phyloP scores from a whole-genome alignment of 1,140 invertebrate species.

The Melitaea cinxia region DNA sequence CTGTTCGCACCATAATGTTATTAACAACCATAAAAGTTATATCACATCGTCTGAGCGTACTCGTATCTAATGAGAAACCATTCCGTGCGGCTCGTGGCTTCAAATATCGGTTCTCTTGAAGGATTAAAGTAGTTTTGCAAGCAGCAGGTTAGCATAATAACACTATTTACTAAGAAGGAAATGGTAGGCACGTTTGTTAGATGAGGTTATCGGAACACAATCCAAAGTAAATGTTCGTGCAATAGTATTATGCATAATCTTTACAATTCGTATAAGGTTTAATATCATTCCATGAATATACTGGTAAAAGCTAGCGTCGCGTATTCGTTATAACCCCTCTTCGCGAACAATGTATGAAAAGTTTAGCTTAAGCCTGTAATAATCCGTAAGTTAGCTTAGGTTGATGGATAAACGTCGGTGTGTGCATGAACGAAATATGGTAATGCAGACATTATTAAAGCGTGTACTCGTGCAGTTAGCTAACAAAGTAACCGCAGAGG shows the following conservation, averaged over 20 bases:
- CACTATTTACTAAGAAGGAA: slow-evolving; percentile 18
- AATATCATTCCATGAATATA: slow-evolving; percentile 19
- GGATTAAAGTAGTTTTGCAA: slow-evolving; percentile 19
- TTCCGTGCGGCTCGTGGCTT: slow-evolving; percentile 10
- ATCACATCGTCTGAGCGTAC: slow-evolving; percentile 11
- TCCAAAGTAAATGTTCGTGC: slow-evolving; percentile 12
- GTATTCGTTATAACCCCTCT: slow-evolving; percentile 21
- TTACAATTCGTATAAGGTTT: slow-evolving; percentile 21
- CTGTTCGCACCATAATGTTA: slow-evolving; percentile 35
- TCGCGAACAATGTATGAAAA: slow-evolving; percentile 27
- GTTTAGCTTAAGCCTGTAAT: slow-evolving; percentile 30
- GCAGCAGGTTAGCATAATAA: background rate
- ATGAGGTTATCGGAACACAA: slow-evolving; percentile 13
- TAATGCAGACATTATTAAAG: slow-evolving; percentile 32
- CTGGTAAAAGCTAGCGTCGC: slow-evolving; percentile 12
- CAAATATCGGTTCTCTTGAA: slow-evolving; percentile 13
- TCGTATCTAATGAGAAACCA: slow-evolving; percentile 25
- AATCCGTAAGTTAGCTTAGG: slow-evolving; percentile 32
- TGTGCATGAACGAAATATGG: slow-evolving; percentile 34
- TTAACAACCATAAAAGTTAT: slow-evolving; percentile 37
- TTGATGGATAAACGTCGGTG: slow-evolving; percentile 32
- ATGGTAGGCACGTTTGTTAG: slow-evolving; percentile 9
- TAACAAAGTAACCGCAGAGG: slow-evolving; percentile 42
- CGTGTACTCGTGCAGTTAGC: slow-evolving; percentile 31
- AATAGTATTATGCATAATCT: slow-evolving; percentile 16